phyloP scores from a whole-genome alignment of 2,888 invertebrate species.

The Lysandra coridon region DNA sequence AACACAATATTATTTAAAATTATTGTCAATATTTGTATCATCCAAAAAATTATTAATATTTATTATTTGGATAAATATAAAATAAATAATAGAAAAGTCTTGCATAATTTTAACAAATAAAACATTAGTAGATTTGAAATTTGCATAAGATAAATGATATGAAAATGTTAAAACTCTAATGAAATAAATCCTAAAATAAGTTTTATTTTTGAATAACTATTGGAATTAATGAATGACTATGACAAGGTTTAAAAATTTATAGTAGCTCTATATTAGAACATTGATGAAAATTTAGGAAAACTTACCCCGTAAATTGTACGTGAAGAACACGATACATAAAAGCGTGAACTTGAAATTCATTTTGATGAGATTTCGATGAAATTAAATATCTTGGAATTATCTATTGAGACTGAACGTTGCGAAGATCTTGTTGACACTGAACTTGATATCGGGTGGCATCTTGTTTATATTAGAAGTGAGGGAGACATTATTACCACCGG shows the following conservation, averaged over 20 bases:
- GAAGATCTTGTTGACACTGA: conserved; percentile 28
- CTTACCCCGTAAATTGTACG: conserved; percentile 10
- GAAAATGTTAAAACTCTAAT: too few species aligned
- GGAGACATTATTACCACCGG: conserved; percentile 22
- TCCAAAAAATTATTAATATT: not conserved
- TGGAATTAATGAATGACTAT: too few species aligned
- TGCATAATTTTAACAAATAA: too few species aligned
- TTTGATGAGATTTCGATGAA: not conserved
- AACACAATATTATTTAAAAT: too few species aligned
- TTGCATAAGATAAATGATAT: too few species aligned
- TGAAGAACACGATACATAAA: conserved; percentile 9
- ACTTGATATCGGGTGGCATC: conserved; percentile 6
- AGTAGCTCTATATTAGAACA: not conserved
- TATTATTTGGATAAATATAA: not conserved
- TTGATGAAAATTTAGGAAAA: not conserved
- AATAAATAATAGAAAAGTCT: too few species aligned
- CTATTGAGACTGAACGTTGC: not conserved
- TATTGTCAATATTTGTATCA: too few species aligned
- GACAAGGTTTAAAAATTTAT: not conserved
- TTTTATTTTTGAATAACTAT: too few species aligned
- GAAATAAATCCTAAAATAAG: not conserved
- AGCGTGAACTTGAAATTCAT: conserved; percentile 29
- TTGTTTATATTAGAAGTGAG: conserved; percentile 21
- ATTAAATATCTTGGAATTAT: not conserved
- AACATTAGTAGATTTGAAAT: too few species aligned